These are phyloP conservation scores for Drosophila neocordata DNA, from an alignment of 1,140 invertebrate genomes.

Conservation along the genomic window DNA sequence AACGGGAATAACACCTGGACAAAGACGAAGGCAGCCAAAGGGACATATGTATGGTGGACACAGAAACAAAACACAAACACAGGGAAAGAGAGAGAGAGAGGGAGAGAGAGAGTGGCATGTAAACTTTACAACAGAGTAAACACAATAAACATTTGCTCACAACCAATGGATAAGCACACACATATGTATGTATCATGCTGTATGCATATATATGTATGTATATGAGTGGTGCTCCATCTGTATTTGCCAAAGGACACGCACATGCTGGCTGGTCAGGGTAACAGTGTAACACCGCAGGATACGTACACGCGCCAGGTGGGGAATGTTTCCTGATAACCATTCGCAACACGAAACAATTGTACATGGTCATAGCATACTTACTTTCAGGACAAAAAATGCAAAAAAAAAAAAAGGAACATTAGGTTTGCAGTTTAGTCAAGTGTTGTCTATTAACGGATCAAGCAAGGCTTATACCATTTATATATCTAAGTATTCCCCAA, in stretches of 20 bases:
- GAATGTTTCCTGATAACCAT: constrained; percentile 40
- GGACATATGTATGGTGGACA: not conserved
- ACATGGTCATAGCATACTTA: constrained; percentile 15
- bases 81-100: constrained; percentile 12
- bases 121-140: constrained; percentile 56
- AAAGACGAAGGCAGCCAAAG: not conserved
- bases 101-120: constrained; percentile 41
- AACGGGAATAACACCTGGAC: constrained; percentile 1
- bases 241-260: constrained; percentile 11
- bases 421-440: constrained; percentile 26
- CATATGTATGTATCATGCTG: constrained; percentile 10
- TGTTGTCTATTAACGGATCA: constrained; percentile 38
- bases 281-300: constrained; percentile 21
- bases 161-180: constrained; percentile 44
- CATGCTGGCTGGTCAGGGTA: constrained; percentile 8
- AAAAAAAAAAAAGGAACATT: constrained; percentile 32
- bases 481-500: not conserved
- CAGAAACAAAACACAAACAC: constrained; percentile 28
- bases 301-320: constrained; percentile 29
- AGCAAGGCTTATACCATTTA: constrained; percentile 16
- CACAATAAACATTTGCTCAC: constrained; percentile 55
- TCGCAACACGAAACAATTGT: constrained; percentile 53
- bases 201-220: not conserved
- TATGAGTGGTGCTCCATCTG: not conserved
- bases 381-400: not conserved